phyloP scores from a whole-genome alignment of 2,113 vertebrate species.

The Tauraco erythrolophus region DNA sequence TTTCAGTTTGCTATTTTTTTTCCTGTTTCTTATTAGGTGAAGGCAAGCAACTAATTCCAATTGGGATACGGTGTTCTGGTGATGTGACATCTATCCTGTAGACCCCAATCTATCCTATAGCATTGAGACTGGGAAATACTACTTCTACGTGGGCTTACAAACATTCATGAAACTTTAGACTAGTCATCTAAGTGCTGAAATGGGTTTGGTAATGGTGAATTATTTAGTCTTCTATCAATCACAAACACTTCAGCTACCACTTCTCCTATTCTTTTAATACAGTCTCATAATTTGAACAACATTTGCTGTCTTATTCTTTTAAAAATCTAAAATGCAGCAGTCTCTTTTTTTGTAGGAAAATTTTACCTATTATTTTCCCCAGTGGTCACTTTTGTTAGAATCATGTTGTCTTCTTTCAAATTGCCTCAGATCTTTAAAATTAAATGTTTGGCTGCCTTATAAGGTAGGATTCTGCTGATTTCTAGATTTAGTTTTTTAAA shows the following conservation, averaged over 20 bases:
- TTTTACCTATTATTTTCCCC: neutral
- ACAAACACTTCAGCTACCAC: neutral
- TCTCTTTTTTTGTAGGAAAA: neutral
- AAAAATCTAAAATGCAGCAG: neutral
- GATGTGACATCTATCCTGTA: neutral
- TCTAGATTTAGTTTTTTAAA: neutral
- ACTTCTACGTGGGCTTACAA: neutral
- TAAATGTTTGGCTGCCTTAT: neutral
- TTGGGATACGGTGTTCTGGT: neutral
- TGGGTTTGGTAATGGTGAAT: neutral
- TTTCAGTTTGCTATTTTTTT: neutral
- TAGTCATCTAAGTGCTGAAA: neutral
- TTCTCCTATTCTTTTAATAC: neutral
- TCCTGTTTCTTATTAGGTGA: neutral
- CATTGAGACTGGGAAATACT: neutral
- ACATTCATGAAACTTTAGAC: neutral
- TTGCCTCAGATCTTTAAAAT: neutral
- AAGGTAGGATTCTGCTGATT: neutral
- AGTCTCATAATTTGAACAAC: neutral
- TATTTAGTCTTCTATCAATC: neutral
- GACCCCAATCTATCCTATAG: neutral
- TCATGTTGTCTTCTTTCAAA: neutral
- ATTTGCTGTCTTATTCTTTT: neutral
- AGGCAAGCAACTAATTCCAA: neutral
- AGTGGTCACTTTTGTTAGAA: neutral